Base-by-base conservation (phyloP, 2,888 invertebrate genomes). In the Drosophila paranaensis region DNA sequence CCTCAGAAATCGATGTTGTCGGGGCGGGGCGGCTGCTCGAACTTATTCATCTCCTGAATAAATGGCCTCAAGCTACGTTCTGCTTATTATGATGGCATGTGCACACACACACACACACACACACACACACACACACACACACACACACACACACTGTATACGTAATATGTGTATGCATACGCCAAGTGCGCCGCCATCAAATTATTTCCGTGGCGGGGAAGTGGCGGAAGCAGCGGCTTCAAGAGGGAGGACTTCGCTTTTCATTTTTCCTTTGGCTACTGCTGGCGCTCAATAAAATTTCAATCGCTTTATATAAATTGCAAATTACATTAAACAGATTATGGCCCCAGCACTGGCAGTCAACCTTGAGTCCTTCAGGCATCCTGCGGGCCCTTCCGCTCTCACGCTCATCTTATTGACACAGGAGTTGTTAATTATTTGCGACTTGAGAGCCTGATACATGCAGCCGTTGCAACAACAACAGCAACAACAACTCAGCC, bases 261-360 rank as follows among this genome's bases (percentile, higher is more conserved):
- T 20, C n/a, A 10, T 45, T 56, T 48, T 50, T 20, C 37, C 37
- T 53, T 25, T 25, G 27, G 54, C 16, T 53, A 37, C 64, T 51
- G 40, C 53, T 43, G 61, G 58, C 67, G 61, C 45, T 69, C 72
- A 84, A 79, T 87, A 70, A 78, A 81, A 87, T 74, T 87, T 83
- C 73, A 76, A 84, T 89, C 78, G 84, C 84, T 81, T 84, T 74
- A 84, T 84, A 89, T 84, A 89, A 84, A 84, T 89, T 84, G 84
- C 87, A 84, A 89, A 89, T 89, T 84, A 84, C 88, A 83, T 84
- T 84, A 89, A 89, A 89, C 88, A 81, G 84, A 84, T 84, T 84
- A 89, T 71, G 45, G 67, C 71, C 56, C 33, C 63, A 51, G 51
- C 50, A 60, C 61, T 11, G 45, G 4, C 50, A 50, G 46, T 40